Conservation (phyloP, 2,797 vertebrate species). For the Rhyacichthys aspro region DNA sequence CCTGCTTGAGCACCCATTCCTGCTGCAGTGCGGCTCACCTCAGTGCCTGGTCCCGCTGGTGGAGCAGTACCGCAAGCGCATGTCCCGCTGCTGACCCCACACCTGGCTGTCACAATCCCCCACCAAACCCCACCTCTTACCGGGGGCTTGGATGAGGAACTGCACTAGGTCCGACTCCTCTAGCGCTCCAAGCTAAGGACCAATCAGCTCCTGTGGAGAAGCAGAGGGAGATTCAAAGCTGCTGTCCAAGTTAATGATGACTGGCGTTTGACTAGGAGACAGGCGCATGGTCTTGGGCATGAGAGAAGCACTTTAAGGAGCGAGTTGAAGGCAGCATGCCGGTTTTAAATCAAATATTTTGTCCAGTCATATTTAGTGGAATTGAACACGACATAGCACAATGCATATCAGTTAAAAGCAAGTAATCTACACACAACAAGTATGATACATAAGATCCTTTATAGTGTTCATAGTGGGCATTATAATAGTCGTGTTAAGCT, state of each 20-base stretch:
- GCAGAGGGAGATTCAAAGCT: slow-evolving; percentile 43
- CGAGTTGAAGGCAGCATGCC: slow-evolving; percentile 68
- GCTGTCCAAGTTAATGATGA: slow-evolving; percentile 40
- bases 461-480: slow-evolving; percentile 62
- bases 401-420: slow-evolving; percentile 55
- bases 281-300: slow-evolving; percentile 63
- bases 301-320: slow-evolving; percentile 78
- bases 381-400: slow-evolving; percentile 46
- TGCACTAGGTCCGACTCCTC: slow-evolving; percentile 39
- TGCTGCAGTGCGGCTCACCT: slow-evolving; percentile 94
- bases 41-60: slow-evolving; percentile 97
- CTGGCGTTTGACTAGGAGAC: slow-evolving; percentile 50
- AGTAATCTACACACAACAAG: slow-evolving; percentile 45
- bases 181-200: slow-evolving; percentile 38
- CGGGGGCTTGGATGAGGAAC: slow-evolving; percentile 32
- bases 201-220: slow-evolving; percentile 41
- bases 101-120: neutral
- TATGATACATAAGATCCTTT: slow-evolving; percentile 54
- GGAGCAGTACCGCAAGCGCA: slow-evolving; percentile 94
- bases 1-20: slow-evolving; percentile 95
- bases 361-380: slow-evolving; percentile 50
- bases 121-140: slow-evolving; percentile 32
- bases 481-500: slow-evolving; percentile 50
- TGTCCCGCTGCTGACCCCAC: slow-evolving; percentile 90
- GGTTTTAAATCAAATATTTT: slow-evolving; percentile 36